Evolutionary conservation across 1,140 invertebrate genomes (phyloP), one percentile per base, ranked within the genome.

Genomic region (Eulimnadia texana): DNA sequence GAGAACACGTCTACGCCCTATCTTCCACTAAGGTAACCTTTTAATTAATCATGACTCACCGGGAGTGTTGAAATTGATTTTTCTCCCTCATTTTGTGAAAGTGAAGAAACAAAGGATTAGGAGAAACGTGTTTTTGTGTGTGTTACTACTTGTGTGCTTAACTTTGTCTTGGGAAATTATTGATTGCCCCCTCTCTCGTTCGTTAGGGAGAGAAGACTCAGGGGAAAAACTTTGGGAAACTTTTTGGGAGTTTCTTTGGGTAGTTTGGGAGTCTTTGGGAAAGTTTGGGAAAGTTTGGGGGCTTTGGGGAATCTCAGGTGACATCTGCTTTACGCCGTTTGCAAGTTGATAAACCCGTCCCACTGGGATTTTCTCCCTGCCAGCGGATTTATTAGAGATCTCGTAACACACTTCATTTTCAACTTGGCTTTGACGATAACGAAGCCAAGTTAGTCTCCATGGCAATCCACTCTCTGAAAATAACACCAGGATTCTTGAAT

Each of bases 1-100:
- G 84, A 61, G 83, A 87, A 65, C 80, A 80, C 67, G 72, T 90
- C 9, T 89, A 88, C 68, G 83, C 83, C 10, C 70, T 89, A 22
- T 86, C 87, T 2, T 76, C 77, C 49, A 76, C 79, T 19, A 85
- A 83, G 73, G 80, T 83, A 73, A 65, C 64, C 60, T 27, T 51
- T 3, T 47, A n/a, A 6, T 13, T 22, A 22, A 16, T 22, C 10
- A n/a, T 57, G 55, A 27, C 55, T 2, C 6, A 20, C 50, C 6
- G 6, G 50, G 50, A 51, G 6, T 13, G 3, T 51, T 13, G 50
- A 25, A 2, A 19, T 53, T 47, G 25, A 6, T 20, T 19, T 58
- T 47, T 58, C 13, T 47, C 28, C 55, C 24, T 29, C 25, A n/a
- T 33, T 20, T 29, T 19, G 16, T 33, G 22, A 24, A 28, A 19